phyloP scores from a whole-genome alignment of 2,888 invertebrate genomes.

The Amblyteles armatorius region DNA sequence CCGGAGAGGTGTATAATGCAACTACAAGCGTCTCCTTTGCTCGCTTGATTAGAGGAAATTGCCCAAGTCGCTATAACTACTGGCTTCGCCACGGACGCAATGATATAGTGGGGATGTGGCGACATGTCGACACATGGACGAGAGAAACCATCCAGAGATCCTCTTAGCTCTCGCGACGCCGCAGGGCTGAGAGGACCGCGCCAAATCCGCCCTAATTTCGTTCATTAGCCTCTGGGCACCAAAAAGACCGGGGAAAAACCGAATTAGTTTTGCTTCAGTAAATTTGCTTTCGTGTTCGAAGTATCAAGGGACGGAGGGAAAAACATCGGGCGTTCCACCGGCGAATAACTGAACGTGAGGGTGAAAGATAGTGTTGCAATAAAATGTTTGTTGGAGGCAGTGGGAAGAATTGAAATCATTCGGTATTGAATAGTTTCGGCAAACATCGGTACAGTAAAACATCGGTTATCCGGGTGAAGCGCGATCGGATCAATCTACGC shows the following conservation, averaged over 20 bases:
- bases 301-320: not conserved
- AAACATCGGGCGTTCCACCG: not conserved
- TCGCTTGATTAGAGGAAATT: constrained; percentile 56
- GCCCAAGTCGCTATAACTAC: constrained; percentile 57
- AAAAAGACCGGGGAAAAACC: not conserved
- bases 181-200: not conserved
- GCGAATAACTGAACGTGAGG: not conserved
- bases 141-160: not conserved
- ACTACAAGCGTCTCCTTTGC: constrained; percentile 51
- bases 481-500: no score
- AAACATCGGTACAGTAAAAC: not conserved
- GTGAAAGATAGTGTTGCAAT: not conserved
- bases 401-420: not conserved
- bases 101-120: constrained; percentile 36
- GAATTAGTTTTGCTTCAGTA: not conserved
- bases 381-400: not conserved
- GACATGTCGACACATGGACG: not conserved
- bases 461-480: no score
- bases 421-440: not conserved
- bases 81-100: constrained; percentile 34
- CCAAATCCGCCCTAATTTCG: not conserved
- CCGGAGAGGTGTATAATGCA: constrained; percentile 29
- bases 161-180: constrained; percentile 1
- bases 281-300: not conserved
- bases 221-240: not conserved